Evolutionary conservation across 53 echinoderm and acorn worm genomes (phyloP), one percentile per base, ranked within the genome.

Genomic region (Patiria pectinifera): DNA sequence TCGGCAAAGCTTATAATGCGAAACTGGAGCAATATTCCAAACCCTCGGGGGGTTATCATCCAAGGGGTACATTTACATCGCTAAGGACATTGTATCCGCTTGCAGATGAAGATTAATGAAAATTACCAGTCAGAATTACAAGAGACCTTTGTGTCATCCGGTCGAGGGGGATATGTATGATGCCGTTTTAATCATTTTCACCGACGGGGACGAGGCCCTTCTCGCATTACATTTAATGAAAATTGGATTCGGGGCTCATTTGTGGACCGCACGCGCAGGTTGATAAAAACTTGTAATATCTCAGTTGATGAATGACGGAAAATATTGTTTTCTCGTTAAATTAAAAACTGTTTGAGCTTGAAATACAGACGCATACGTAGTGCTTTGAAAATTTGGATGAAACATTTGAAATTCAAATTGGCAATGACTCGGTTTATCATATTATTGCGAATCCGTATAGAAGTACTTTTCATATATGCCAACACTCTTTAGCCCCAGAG

Each of bases 71-170:
- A 47, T 46, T 79, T 79, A 79, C 80, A 45, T 79, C 46, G 15
- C 5, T 24, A 15, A 24, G 47, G 80, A 10, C 11, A 79, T 79
- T 44, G 46, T 46, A 79, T 79, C 80, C 47, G 46, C 45, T 79
- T 82, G 4, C 4, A 48, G 76, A 87, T 87, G 76, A 53, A 78
- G 78, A 88, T 88, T 77, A 88, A 77, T 78, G 88, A 59, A 62
- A 88, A 44, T 44, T 45, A 35, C 88, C 23, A 24, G 35, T 26
- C 88, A 21, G 76, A 76, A 58, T 59, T 59, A 82, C 59, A 11
- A 59, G n/a, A 58, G 18, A 78, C 59, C 44, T 78, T n/a, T 18
- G 62, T 88, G 88, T 88, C 21, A 60, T 25, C 78, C 78, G 78
- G 88, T 24, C 88, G 5, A 45, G 0, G 45, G 88, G 59, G 88